phyloP scores from a whole-genome alignment of 1,140 invertebrate genomes.

The Drosophila pallidifrons region DNA sequence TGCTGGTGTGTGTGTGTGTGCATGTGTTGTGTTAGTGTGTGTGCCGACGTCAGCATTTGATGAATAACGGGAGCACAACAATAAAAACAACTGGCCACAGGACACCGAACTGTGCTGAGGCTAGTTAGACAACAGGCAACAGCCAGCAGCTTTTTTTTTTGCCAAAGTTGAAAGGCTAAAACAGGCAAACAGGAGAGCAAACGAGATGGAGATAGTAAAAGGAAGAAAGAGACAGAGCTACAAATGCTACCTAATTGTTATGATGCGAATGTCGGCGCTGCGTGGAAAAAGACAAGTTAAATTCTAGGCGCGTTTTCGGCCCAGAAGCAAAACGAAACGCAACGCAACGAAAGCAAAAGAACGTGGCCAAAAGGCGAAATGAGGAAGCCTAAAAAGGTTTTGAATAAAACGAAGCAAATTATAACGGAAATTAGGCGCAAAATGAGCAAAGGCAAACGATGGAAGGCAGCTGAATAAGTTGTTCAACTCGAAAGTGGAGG shows the following conservation, averaged over 20 bases:
- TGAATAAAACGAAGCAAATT: slow-evolving; percentile 74
- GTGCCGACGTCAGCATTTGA: slow-evolving; percentile 66
- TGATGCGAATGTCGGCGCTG: slow-evolving; percentile 42
- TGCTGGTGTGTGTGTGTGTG: slow-evolving; percentile 12
- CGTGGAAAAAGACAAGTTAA: slow-evolving; percentile 27
- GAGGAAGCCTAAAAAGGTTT: slow-evolving; percentile 64
- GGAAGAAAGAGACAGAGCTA: neutral
- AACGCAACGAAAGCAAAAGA: neutral
- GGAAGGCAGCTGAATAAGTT: slow-evolving; percentile 41
- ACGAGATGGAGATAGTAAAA: neutral
- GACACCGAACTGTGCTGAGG: slow-evolving; percentile 1
- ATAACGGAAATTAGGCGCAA: slow-evolving; percentile 75
- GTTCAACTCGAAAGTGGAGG: slow-evolving; percentile 32
- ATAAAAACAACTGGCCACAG: neutral
- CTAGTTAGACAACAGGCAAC: slow-evolving; percentile 21
- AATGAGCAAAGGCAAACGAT: slow-evolving; percentile 50
- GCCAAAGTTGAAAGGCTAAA: slow-evolving; percentile 39
- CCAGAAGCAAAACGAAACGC: neutral
- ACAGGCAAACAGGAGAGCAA: neutral
- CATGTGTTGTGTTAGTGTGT: slow-evolving; percentile 9
- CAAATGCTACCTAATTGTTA: slow-evolving; percentile 47
- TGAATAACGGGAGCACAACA: slow-evolving; percentile 43
- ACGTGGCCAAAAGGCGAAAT: slow-evolving; percentile 45
- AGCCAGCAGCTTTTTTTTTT: slow-evolving; percentile 47
- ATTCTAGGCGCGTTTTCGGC: slow-evolving; percentile 41